Evolutionary conservation across 2,888 invertebrate genomes (phyloP), one percentile per base, ranked within the genome.

Genomic region (Lasius fuliginosus): DNA sequence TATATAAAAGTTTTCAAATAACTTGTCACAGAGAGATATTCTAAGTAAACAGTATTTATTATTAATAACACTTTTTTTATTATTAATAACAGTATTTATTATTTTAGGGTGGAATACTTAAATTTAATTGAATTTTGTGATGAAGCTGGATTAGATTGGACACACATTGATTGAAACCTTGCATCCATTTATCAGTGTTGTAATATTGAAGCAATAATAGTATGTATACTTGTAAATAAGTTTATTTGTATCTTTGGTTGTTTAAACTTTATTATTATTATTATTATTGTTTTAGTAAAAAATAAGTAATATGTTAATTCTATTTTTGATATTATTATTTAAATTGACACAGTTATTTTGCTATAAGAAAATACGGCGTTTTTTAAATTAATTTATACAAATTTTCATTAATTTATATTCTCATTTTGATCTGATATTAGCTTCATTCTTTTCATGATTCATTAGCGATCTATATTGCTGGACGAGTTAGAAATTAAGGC

Each of bases 101-200:
- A 73, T 91, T 91, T 86, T 85, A 91, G 91, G 91, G 89, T 92
- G 89, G 88, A 86, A 90, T 87, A 88, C 88, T 90, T 91, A 92
- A 90, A 89, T 89, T 88, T 87, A 87, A 82, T 86, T 77, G 49
- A 84, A 77, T 79, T 84, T 89, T 86, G 88, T 91, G 91, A 89
- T 90, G 91, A 85, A 87, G 87, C 58, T 83, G 81, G 82, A 73
- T 85, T 89, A 73, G 53, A 69, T 87, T 87, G 87, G 86, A 87
- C n/a, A 53, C 79, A 87, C 81, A 88, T 86, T 86, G 87, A 84
- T 90, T 87, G 77, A 89, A 90, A 87, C 82, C 88, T 91, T 86
- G 86, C 89, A 89, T 85, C 84, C 83, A 83, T 90, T 88, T 91
- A 84, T 87, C 84, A 88, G 82, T 89, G 89, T 85, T 87, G 87